Evolutionary conservation across 2,888 invertebrate species (phyloP).

Genomic region (Pherbina coryleti): DNA sequence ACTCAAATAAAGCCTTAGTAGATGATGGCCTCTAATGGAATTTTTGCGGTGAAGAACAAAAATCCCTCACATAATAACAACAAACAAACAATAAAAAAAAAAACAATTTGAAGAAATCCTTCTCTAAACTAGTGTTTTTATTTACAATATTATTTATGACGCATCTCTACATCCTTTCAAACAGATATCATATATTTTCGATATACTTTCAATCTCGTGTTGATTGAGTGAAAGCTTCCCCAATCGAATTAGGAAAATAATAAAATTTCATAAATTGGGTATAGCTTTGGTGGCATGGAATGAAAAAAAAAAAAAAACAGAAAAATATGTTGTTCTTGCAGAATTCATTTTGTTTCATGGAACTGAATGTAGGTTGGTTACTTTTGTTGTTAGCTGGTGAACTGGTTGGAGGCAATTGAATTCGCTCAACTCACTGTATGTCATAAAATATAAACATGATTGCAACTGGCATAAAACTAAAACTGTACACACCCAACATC

Average conservation of each 20-base stretch:
- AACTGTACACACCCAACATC: neutral
- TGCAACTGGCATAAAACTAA: neutral
- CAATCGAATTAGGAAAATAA: slow-evolving; percentile 45
- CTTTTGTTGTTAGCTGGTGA: neutral
- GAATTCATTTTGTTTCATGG: slow-evolving; percentile 50
- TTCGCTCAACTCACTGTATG: neutral
- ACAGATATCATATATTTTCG: neutral
- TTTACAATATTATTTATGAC: slow-evolving; percentile 15
- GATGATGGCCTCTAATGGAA: neutral
- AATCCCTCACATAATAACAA: neutral
- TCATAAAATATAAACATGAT: slow-evolving; percentile 19
- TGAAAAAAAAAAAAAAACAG: too few species aligned
- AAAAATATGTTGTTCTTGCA: slow-evolving; percentile 32
- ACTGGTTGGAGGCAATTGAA: neutral
- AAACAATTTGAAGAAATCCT: neutral
- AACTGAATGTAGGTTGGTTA: neutral
- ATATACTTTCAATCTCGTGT: slow-evolving; percentile 1
- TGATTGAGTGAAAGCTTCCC: slow-evolving; percentile 44
- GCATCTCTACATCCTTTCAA: neutral
- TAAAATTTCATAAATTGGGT: neutral
- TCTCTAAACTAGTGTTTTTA: neutral
- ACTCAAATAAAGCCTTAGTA: neutral
- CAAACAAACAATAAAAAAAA: neutral
- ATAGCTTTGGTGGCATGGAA: too few species aligned
- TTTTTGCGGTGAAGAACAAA: neutral